Evolutionary conservation across 2,797 vertebrate genomes (phyloP).

Genomic region (Oreonectes daqikongensis): DNA sequence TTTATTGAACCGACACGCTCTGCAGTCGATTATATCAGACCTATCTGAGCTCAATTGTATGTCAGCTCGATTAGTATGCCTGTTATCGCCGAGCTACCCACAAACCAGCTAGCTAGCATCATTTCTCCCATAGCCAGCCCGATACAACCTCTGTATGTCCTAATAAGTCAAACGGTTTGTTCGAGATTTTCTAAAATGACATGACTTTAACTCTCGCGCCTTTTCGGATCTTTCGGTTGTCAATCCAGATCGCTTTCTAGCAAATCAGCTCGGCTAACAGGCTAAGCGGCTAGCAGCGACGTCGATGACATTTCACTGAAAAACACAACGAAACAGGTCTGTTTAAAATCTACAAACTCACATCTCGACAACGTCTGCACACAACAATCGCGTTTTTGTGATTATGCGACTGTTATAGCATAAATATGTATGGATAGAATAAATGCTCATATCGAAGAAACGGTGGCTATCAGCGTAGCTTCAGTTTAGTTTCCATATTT

Average conservation of each 20-base stretch:
- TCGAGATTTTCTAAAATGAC: background rate
- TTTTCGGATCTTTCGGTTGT: constrained; percentile 24
- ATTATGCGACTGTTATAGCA: background rate
- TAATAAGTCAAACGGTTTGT: constrained; percentile 31
- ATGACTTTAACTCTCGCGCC: constrained; percentile 37
- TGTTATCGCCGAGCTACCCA: constrained; percentile 51
- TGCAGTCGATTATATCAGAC: constrained; percentile 28
- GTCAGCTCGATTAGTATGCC: constrained; percentile 46
- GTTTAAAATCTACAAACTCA: constrained; percentile 43
- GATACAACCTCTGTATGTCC: background rate
- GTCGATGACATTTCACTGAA: constrained; percentile 68
- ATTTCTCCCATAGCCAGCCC: constrained; percentile 20
- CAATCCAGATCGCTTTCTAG: constrained; percentile 54
- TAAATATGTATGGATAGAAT: background rate
- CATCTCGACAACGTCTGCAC: background rate
- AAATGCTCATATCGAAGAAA: background rate
- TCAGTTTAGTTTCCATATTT: constrained; percentile 54
- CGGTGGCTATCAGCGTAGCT: constrained; percentile 34
- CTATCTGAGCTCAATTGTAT: constrained; percentile 9
- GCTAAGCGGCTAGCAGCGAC: constrained; percentile 58
- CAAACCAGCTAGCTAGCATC: constrained; percentile 60
- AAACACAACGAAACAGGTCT: constrained; percentile 71
- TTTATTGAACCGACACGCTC: constrained; percentile 24
- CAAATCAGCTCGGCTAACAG: constrained; percentile 63
- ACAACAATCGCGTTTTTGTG: background rate